Percentiles rank a stretch among this genome's conserved stretches.
Conservation (phyloP, 2,797 vertebrate species). For the Acanthopagrus latus region DNA sequence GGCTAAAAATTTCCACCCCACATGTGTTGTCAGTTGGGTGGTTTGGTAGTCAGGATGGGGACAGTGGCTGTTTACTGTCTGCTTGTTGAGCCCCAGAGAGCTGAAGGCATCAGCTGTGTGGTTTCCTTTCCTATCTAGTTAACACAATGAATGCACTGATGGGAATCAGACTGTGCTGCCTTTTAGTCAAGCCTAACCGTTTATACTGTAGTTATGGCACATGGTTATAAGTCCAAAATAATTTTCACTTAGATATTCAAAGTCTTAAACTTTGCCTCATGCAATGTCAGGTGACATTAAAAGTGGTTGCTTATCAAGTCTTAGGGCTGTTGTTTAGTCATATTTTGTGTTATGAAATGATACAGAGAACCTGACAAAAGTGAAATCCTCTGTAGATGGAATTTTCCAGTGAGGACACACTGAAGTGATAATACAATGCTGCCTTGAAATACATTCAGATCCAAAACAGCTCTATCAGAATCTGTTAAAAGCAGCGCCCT, state of each 20-base stretch:
- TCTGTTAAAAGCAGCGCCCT: not conserved
- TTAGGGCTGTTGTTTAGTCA: not conserved
- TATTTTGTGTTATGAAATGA: not conserved
- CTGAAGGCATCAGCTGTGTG: constrained; percentile 29
- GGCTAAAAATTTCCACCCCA: constrained; percentile 41
- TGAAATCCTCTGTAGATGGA: not conserved
- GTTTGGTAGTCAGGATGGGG: constrained; percentile 68
- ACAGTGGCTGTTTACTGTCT: constrained; percentile 68
- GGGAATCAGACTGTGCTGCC: constrained; percentile 32
- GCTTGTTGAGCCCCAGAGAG: constrained; percentile 36
- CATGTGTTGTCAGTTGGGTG: constrained; percentile 44
- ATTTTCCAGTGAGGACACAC: not conserved
- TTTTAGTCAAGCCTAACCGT: constrained; percentile 46
- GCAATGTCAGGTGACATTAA: not conserved
- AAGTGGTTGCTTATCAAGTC: not conserved
- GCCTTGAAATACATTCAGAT: not conserved
- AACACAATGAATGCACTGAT: not conserved
- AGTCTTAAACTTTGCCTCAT: not conserved
- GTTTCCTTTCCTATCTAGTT: constrained; percentile 50
- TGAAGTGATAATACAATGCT: not conserved
- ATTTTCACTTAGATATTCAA: not conserved
- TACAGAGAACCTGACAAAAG: not conserved
- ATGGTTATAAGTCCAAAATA: not conserved
- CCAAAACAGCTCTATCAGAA: not conserved
- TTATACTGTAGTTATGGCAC: not conserved